Evolutionary conservation across 64 coral and sea anemone species (phyloP), one percentile per base, ranked within the genome.

Genomic region (Dendronephthya gigantea): DNA sequence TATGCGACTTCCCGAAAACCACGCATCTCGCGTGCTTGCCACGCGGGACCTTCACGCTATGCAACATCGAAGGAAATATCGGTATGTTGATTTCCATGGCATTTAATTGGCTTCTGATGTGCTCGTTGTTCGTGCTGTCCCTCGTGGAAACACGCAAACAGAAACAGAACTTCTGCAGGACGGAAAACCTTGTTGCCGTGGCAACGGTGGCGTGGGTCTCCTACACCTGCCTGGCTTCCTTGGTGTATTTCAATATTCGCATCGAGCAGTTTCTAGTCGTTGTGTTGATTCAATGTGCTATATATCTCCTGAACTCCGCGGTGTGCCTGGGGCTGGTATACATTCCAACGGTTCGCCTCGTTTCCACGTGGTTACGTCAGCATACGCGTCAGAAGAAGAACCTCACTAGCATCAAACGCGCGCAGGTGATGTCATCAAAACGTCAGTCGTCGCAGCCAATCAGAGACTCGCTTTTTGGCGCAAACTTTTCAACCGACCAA

Each of bases 281-380:
- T 9, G 17, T 29, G 15, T 79, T 79, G 29, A 34, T 79, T 29
- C 30, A 79, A 1, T 79, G 72, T 35, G 9, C 37, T 5, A 9
- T 79, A 36, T 39, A 36, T 19, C 72, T 79, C 36, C 30, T 29
- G 10, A 79, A 79, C 72, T 39, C 72, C 25, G 17, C 36, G 9
- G 72, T 35, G 2, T 79, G 72, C 36, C 72, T 79, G 13, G 36
- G 30, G 19, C 32, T 79, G 9, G 36, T 79, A 34, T 79, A 79
- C 72, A 0, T 79, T 15, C 72, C 72, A 34, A 79, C 28, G 9
- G 9, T 79, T 29, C 72, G 72, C 72, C 72, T 79, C 72, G 72
- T 79, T 79, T 79, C 72, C 32, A 79, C 72, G 72, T 79, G 72
- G 72, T 79, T 79, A 34, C 72, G 72, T 79, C 72, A 79, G 72